Conservation (phyloP, 2,888 invertebrate species). For the Zhuqinia jingwanae region DNA sequence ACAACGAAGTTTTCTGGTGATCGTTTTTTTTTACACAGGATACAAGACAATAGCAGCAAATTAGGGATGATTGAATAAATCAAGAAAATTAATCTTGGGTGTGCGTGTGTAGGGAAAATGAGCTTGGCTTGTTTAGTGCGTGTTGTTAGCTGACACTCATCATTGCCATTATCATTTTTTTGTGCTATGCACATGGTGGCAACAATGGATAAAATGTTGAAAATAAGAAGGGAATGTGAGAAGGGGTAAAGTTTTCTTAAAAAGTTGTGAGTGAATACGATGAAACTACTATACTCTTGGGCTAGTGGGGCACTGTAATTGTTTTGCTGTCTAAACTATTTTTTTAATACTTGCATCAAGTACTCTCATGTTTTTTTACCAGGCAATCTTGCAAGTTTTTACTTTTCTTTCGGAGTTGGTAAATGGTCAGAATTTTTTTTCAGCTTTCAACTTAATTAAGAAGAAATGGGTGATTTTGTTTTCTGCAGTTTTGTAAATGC, state of each 20-base stretch:
- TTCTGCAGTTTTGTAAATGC: no score
- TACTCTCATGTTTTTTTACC: slow-evolving; percentile 5
- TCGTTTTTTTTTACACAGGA: no score
- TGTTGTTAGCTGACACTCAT: neutral
- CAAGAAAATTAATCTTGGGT: neutral
- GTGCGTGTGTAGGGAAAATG: slow-evolving; percentile 34
- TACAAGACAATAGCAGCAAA: slow-evolving; percentile 1
- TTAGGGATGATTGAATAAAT: neutral
- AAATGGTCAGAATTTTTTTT: no score
- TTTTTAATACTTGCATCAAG: neutral
- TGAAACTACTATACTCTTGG: neutral
- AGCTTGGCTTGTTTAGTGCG: neutral
- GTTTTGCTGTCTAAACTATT: neutral
- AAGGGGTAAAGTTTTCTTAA: slow-evolving; percentile 13
- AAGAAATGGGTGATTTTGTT: neutral
- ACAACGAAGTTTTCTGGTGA: no score
- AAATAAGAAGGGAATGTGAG: neutral
- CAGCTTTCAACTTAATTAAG: slow-evolving; percentile 10
- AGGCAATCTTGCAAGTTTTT: slow-evolving; percentile 13
- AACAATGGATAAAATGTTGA: neutral
- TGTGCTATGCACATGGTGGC: neutral
- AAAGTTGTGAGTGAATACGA: neutral
- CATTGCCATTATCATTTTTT: neutral
- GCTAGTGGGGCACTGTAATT: no score
- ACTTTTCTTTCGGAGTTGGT: neutral